A percentile compares a stretch with the other conserved stretches of the same genome.
These are phyloP conservation scores for Colletes latitarsis DNA, from an alignment of 1,140 invertebrate species.

Conservation along the genomic window DNA sequence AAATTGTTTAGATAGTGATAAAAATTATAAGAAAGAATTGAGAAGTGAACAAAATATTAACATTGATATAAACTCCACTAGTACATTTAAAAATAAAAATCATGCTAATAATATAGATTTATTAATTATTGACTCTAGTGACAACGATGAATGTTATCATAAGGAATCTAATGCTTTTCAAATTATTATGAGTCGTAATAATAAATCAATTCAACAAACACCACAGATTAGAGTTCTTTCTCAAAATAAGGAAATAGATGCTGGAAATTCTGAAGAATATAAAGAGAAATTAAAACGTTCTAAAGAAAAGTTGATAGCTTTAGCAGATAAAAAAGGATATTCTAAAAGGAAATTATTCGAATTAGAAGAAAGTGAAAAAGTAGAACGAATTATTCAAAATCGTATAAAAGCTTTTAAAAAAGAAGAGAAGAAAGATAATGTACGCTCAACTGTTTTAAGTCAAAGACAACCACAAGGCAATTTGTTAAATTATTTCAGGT, in stretches of 20 bases:
- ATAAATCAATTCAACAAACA: conserved; percentile 51
- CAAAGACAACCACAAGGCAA: conserved; percentile 59
- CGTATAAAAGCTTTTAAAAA: conserved; percentile 67
- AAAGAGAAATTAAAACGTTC: conserved; percentile 54
- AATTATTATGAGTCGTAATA: conserved; percentile 63
- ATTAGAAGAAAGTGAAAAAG: conserved; percentile 66
- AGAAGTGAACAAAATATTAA: neutral
- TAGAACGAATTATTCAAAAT: conserved; percentile 65
- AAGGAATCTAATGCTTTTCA: conserved; percentile 69
- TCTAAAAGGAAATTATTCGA: conserved; percentile 69
- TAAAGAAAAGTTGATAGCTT: conserved; percentile 62
- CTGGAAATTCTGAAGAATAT: conserved; percentile 34
- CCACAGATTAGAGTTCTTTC: neutral
- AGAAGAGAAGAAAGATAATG: conserved; percentile 52
- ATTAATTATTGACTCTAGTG: neutral
- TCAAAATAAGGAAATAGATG: conserved; percentile 19
- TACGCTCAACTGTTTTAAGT: conserved; percentile 41
- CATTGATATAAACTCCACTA: neutral
- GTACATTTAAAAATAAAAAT: neutral
- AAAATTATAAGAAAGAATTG: neutral
- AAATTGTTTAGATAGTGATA: neutral
- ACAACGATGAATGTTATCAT: neutral
- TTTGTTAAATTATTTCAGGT: conserved; percentile 78
- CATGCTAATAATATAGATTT: neutral
- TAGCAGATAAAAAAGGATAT: conserved; percentile 69